Percentiles rank a stretch among this genome's conserved stretches.
phyloP scores from a whole-genome alignment of 2,888 invertebrate species.

The Acronicta leporina region DNA sequence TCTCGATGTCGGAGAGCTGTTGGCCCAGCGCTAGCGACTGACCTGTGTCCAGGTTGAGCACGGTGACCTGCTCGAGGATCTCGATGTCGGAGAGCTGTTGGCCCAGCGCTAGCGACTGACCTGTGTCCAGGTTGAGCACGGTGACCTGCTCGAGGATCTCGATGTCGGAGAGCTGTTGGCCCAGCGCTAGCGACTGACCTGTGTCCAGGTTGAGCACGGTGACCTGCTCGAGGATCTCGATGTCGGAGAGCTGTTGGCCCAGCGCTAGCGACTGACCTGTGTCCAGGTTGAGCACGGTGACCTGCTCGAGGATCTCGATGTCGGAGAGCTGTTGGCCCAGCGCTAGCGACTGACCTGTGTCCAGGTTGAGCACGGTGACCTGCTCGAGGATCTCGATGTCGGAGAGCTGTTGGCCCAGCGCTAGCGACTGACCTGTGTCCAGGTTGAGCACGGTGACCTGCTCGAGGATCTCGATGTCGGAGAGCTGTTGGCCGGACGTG shows the following conservation, averaged over 20 bases:
- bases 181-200: slow-evolving; percentile 62
- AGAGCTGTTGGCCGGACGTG: slow-evolving; percentile 95
- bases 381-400: slow-evolving; percentile 98
- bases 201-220: slow-evolving; percentile 95
- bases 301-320: slow-evolving; percentile 97
- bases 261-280: slow-evolving; percentile 88
- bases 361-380: slow-evolving; percentile 94
- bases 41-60: slow-evolving; percentile 93
- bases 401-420: slow-evolving; percentile 94
- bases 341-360: slow-evolving; percentile 85
- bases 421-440: slow-evolving; percentile 88
- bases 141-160: slow-evolving; percentile 98
- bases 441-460: slow-evolving; percentile 95
- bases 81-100: slow-evolving; percentile 96
- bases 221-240: slow-evolving; percentile 98
- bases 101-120: slow-evolving; percentile 84
- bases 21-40: slow-evolving; percentile 71
- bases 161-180: slow-evolving; percentile 94
- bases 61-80: slow-evolving; percentile 97
- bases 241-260: slow-evolving; percentile 94
- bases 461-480: slow-evolving; percentile 97
- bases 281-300: slow-evolving; percentile 94
- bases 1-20: slow-evolving; percentile 96
- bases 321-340: slow-evolving; percentile 93
- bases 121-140: slow-evolving; percentile 94